Evolutionary conservation across 2,888 invertebrate genomes (phyloP), one percentile per base, ranked within the genome.

Genomic region (Andrena marginata): DNA sequence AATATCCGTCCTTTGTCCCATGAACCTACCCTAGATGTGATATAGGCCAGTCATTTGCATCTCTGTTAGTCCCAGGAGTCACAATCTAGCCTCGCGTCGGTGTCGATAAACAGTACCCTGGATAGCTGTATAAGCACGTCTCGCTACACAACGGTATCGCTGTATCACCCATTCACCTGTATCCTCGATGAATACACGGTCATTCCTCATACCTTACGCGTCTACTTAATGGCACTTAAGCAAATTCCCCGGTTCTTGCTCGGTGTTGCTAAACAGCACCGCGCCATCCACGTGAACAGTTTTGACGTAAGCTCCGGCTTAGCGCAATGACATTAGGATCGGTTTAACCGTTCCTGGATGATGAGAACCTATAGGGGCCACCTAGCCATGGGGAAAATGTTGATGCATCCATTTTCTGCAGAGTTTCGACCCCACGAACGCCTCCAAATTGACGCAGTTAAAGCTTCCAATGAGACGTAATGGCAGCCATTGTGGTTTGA

Each of bases 21-120:
- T 56, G 78, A 80, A 85, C 63, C 70, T 63, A 77, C 73, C 70
- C 76, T 48, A 64, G 71, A 74, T 76, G 84, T 68, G 84, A 89
- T 77, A 69, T 75, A 82, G 80, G 60, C 49, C 62, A 82, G 82
- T 86, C 84, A 88, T 90, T 90, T 87, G 88, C 90, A 89, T 90
- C 83, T 73, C 81, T 75, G 80, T 84, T 83, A 68, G 81, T 82
- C 82, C 79, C 81, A 49, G 62, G 83, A 87, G 85, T 85, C 86
- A 83, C 75, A 81, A 78, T 83, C 80, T 75, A 64, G 72, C 75
- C 69, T 68, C 72, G 63, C 77, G 74, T 83, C 72, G 65, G 70
- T 85, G 90, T 89, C 89, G 89, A 90, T 90, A 89, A 90, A 90
- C 89, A 89, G 84, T 86, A 81, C 68, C 67, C 69, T 54, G 76